These are phyloP conservation scores for Pseudoips prasinana DNA, from an alignment of 2,888 invertebrate species.

Conservation along the genomic window DNA sequence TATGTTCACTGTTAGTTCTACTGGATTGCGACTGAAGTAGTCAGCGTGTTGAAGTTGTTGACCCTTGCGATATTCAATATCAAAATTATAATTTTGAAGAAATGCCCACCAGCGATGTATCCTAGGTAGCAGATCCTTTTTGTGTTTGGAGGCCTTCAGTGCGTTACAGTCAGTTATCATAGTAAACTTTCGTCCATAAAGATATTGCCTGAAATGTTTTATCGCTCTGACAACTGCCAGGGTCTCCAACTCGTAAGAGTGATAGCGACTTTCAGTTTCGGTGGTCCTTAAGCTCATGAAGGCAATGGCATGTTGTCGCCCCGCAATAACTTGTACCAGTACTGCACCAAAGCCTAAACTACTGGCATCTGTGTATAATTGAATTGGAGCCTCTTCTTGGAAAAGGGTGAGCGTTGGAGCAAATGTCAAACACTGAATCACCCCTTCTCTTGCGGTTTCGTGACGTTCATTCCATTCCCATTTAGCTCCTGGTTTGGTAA, in stretches of 20 bases:
- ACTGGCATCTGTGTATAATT: conserved; percentile 8
- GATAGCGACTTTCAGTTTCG: conserved; percentile 17
- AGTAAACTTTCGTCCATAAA: conserved; percentile 16
- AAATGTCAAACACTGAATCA: conserved; percentile 10
- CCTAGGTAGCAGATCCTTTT: conserved; percentile 3
- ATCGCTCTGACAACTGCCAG: conserved; percentile 21
- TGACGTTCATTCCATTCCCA: conserved; percentile 25
- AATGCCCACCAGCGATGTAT: conserved; percentile 37
- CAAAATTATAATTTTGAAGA: conserved; percentile 29
- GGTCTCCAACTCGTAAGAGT: conserved; percentile 17
- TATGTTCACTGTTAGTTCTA: conserved; percentile 12
- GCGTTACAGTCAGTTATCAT: conserved; percentile 31
- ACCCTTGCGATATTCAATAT: conserved; percentile 24
- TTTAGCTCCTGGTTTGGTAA: conserved; percentile 22
- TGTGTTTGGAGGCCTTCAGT: conserved; percentile 26
- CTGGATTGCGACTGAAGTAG: conserved; percentile 30
- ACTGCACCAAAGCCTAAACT: conserved; percentile 4
- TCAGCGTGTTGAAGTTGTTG: conserved; percentile 25
- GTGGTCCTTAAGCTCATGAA: conserved; percentile 20
- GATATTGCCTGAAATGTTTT: conserved; percentile 34
- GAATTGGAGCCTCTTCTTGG: conserved; percentile 9
- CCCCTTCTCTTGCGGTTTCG: conserved; percentile 13
- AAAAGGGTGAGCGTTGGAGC: conserved; percentile 3
- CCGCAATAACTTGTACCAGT: conserved; percentile 1
- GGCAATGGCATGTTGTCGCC: conserved; percentile 3